A percentile compares a stretch with the other conserved stretches of the same genome.
phyloP scores from a whole-genome alignment of 2,888 invertebrate species.

The Tetropium fuscum region DNA sequence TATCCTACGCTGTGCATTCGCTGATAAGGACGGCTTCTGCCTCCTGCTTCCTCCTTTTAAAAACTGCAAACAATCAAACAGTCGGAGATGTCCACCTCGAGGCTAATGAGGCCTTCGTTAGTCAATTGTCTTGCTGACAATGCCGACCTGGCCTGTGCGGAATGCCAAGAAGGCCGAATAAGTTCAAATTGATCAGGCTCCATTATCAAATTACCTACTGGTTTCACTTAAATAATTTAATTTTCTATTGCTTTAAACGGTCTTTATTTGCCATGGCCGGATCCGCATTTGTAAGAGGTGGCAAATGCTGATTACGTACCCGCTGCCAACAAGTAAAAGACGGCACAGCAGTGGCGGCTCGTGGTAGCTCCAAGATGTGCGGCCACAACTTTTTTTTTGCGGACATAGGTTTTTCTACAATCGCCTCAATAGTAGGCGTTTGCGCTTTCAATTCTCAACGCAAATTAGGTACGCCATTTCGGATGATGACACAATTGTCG shows the following conservation, averaged over 20 bases:
- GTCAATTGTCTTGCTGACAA: slow-evolving; percentile 61
- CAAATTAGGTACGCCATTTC: no score
- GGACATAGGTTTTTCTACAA: no score
- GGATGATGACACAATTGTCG: no score
- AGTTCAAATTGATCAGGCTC: slow-evolving; percentile 48
- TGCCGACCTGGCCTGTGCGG: slow-evolving; percentile 52
- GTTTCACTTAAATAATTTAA: slow-evolving; percentile 49
- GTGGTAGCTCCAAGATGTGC: no score
- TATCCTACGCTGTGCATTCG: slow-evolving; percentile 61
- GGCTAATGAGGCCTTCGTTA: slow-evolving; percentile 60
- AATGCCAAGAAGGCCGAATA: slow-evolving; percentile 53
- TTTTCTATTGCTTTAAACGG: slow-evolving; percentile 46
- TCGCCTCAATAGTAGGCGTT: no score
- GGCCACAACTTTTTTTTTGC: no score
- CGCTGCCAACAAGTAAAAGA: no score
- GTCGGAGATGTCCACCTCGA: slow-evolving; percentile 56
- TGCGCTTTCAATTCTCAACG: no score
- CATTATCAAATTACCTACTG: slow-evolving; percentile 51
- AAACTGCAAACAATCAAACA: slow-evolving; percentile 49
- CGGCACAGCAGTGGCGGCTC: no score
- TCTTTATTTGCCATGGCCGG: slow-evolving; percentile 15
- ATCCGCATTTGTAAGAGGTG: neutral
- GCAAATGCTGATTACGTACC: neutral
- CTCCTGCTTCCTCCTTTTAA: slow-evolving; percentile 23
- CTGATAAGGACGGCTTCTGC: slow-evolving; percentile 46